Base-by-base conservation (phyloP, 2,797 vertebrate genomes). In the Podarcis lilfordi region DNA sequence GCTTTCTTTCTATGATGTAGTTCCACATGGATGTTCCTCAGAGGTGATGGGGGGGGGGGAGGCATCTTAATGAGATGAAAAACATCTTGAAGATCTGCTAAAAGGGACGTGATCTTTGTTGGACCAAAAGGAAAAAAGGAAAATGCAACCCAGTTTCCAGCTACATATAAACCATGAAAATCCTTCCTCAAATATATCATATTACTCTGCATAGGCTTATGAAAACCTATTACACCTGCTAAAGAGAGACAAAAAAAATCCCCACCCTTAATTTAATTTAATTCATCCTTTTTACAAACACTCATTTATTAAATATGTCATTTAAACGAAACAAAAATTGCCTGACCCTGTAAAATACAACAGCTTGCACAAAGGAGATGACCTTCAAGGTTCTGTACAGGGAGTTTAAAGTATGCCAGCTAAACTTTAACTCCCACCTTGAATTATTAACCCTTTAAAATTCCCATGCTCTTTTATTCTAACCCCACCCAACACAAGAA, bases 381-480 rank as follows among this genome's bases (percentile, higher is more conserved):
- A 88, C 92, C 78, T 91, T 90, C 91, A 92, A 93, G 88, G 89
- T 93, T 95, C 94, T 94, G 90, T 95, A 95, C 91, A 94, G 88
- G 91, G 89, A 91, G 91, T 92, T 94, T 96, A 96, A 95, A 94
- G 90, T 95, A 91, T 93, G 92, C 92, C 91, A 88, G 89, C 95
- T 96, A 95, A 95, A 93, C 88, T 95, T 95, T 93, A 95, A 96
- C 95, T 93, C 81, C 43, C 91, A 69, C 82, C 71, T 84, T 92
- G 88, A n/a, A 92, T 86, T 88, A 84, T 64, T 71, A 69, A 50
- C n/a, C 15, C 64, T 84, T 80, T 35, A 80, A 80, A 74, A 72
- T n/a, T 72, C 55, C 78, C 50, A 43, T 75, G 88, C 59, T 85
- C 40, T 84, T 80, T 29, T 2, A 68, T 86, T 74, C 69, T 25